Evolutionary conservation across 2,113 vertebrate species (phyloP).

Genomic region (Meriones unguiculatus): DNA sequence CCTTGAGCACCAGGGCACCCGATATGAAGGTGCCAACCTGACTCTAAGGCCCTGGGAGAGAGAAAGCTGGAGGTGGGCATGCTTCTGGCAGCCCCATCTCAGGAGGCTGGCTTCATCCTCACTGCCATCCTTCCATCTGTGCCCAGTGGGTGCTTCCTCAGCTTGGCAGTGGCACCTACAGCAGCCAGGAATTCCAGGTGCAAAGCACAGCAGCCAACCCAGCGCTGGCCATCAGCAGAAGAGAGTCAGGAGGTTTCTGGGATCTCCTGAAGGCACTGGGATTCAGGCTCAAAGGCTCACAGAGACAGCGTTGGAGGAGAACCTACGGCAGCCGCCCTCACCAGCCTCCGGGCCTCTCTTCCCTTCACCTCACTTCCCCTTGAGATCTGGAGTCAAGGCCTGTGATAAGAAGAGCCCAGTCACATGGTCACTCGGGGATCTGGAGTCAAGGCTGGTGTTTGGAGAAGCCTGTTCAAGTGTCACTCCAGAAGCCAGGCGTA

Average conservation of each 20-base stretch:
- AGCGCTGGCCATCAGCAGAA: background rate
- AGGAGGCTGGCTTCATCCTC: fast-evolving
- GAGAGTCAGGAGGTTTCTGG: background rate
- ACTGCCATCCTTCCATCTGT: background rate
- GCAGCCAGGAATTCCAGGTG: background rate
- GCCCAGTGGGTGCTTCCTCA: background rate
- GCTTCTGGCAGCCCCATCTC: fast-evolving
- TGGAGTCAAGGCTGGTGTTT: background rate
- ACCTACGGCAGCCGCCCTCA: fast-evolving
- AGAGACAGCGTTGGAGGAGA: fast-evolving
- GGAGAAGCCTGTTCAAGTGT: background rate
- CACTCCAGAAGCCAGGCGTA: background rate
- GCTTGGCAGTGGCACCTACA: background rate
- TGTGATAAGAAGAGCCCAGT: background rate
- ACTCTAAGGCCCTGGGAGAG: too few relatives aligned
- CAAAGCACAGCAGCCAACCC: background rate
- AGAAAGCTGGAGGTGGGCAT: fast-evolving
- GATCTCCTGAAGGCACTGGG: too few relatives aligned
- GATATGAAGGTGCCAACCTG: fast-evolving
- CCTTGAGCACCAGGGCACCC: background rate
- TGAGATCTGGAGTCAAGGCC: background rate
- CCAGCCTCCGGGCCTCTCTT: background rate
- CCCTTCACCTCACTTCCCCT: fast-evolving
- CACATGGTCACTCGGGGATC: background rate
- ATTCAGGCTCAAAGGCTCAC: background rate